Conservation (phyloP, 1,140 invertebrate species). For the Bombus turneri region DNA sequence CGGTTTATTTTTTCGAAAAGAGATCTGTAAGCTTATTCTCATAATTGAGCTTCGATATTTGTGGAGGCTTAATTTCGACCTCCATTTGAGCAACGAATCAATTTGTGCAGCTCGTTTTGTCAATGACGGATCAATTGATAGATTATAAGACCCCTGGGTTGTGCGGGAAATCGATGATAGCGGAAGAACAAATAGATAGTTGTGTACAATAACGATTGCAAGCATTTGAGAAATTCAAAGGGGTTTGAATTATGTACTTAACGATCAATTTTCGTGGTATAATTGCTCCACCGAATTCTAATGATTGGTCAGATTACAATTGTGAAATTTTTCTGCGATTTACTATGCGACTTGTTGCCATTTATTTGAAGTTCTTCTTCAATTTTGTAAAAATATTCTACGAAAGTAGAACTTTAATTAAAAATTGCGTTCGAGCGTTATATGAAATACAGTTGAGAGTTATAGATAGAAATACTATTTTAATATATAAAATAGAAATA, state of each 20-base stretch:
- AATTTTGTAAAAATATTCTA: no score
- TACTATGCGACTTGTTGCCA: no score
- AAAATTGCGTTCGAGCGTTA: no score
- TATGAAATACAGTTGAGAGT: no score
- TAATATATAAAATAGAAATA: no score
- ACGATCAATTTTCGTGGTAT: neutral
- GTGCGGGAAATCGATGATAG: constrained; percentile 1
- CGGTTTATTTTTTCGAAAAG: neutral
- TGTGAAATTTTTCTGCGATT: neutral
- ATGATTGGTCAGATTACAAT: neutral
- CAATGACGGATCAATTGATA: constrained; percentile 39
- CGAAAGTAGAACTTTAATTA: no score
- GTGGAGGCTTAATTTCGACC: constrained; percentile 8
- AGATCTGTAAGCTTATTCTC: neutral
- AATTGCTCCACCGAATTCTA: neutral
- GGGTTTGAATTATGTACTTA: neutral
- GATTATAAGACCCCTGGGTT: constrained; percentile 12
- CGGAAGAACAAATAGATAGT: neutral
- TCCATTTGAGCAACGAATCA: constrained; percentile 16
- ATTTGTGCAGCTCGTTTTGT: constrained; percentile 27
- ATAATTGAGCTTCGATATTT: neutral
- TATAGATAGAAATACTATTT: no score
- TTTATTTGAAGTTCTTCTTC: no score
- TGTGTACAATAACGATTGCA: neutral
- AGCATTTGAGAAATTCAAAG: neutral